These are phyloP conservation scores for Hypercompe scribonia DNA, from an alignment of 2,888 invertebrate genomes.

Conservation along the genomic window DNA sequence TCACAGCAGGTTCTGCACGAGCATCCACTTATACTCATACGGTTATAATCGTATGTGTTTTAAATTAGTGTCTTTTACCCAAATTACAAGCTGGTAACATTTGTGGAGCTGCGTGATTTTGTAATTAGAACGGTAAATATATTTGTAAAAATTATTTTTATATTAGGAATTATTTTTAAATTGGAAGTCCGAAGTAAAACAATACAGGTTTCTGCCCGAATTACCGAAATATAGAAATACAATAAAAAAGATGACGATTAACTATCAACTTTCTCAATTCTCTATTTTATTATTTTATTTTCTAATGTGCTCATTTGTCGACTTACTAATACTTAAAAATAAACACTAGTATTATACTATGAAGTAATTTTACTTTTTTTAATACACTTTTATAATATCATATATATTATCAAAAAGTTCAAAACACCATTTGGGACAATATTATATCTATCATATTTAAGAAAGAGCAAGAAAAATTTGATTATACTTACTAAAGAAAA, in stretches of 20 bases:
- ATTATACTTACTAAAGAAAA: no score
- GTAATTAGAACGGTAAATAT: not conserved
- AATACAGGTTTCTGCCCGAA: not conserved
- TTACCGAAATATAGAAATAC: no score
- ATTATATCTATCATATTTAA: no score
- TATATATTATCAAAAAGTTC: not conserved
- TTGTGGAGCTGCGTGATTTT: not conserved
- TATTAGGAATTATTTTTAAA: not conserved
- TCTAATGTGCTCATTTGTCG: not conserved
- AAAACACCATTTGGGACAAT: no score
- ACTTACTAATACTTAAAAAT: not conserved
- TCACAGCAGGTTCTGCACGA: conserved; percentile 1
- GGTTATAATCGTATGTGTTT: conserved; percentile 1
- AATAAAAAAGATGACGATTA: no score
- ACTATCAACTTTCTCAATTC: no score
- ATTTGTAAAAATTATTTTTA: not conserved
- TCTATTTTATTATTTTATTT: no score
- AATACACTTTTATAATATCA: not conserved
- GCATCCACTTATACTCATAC: conserved; percentile 1
- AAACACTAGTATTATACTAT: not conserved
- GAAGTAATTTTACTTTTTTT: not conserved
- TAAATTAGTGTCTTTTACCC: not conserved
- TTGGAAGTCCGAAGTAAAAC: no score
- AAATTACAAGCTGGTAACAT: not conserved
- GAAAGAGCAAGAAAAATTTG: no score